Conservation (phyloP, 2,797 vertebrate genomes). For the Galago senegalensis region DNA sequence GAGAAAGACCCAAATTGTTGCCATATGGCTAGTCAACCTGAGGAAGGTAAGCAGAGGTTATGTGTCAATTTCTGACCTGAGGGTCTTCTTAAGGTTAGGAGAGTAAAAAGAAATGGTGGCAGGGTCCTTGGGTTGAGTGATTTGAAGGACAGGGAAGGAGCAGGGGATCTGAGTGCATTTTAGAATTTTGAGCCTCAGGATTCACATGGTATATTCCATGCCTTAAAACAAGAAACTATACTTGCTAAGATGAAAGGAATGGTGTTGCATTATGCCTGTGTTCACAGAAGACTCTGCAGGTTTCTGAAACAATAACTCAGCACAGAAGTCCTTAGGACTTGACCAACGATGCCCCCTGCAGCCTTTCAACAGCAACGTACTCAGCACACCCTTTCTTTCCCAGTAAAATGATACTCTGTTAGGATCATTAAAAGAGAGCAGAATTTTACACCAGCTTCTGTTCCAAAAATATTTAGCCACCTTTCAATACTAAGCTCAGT, state of each 20-base stretch:
- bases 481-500: not conserved
- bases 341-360: not conserved
- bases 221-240: constrained; percentile 18
- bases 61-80: not conserved
- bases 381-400: not conserved
- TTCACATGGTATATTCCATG: not conserved
- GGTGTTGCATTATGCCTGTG: not conserved
- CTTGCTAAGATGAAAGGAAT: not conserved
- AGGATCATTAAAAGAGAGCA: not conserved
- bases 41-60: not conserved
- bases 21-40: not conserved
- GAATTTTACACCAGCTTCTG: not conserved
- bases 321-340: not conserved
- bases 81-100: not conserved
- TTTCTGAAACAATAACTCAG: constrained; percentile 13
- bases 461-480: not conserved
- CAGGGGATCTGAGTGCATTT: not conserved
- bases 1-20: not conserved
- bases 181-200: not conserved
- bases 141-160: not conserved
- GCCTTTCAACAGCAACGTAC: not conserved
- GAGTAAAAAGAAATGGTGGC: not conserved
- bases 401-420: not conserved
- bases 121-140: not conserved
- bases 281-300: not conserved